Evolutionary conservation across 2,888 invertebrate species (phyloP).

Genomic region (Hypena proboscidalis): DNA sequence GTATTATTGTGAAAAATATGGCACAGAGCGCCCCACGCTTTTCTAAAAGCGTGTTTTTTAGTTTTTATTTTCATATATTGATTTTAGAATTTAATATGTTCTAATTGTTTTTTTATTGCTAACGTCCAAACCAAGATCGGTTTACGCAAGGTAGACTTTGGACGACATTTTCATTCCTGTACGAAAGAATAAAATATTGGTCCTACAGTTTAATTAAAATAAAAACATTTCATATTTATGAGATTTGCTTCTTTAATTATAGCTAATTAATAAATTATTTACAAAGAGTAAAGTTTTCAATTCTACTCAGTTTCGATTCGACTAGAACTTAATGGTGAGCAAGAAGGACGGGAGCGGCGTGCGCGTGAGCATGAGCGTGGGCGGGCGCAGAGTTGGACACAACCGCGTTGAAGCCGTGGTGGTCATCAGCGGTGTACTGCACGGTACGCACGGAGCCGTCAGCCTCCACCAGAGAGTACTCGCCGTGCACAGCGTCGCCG

Average conservation of each 20-base stretch:
- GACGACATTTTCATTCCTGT: too few relatives aligned
- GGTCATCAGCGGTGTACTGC: constrained; percentile 83
- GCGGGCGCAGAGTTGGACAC: constrained; percentile 68
- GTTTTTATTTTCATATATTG: too few relatives aligned
- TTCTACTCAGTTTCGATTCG: constrained; percentile 16
- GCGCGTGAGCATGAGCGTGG: constrained; percentile 42
- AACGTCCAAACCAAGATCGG: too few relatives aligned
- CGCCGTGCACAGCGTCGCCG: constrained; percentile 87
- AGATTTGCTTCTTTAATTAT: constrained; percentile 9
- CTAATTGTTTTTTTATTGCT: too few relatives aligned
- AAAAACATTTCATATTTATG: too few relatives aligned
- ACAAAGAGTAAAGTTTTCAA: constrained; percentile 16
- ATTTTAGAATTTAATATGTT: too few relatives aligned
- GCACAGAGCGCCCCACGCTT: too few relatives aligned
- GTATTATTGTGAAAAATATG: too few relatives aligned
- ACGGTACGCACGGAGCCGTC: constrained; percentile 84
- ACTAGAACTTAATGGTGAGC: constrained; percentile 52
- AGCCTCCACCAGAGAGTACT: constrained; percentile 73
- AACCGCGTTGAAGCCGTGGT: constrained; percentile 74
- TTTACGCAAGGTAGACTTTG: too few relatives aligned
- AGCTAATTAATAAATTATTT: constrained; percentile 17
- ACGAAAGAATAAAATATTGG: too few relatives aligned
- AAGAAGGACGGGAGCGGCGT: constrained; percentile 48
- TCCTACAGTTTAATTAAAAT: too few relatives aligned
- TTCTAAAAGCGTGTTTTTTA: too few relatives aligned